phyloP scores from a whole-genome alignment of 2,888 invertebrate genomes.

The Chorisops tibialis region DNA sequence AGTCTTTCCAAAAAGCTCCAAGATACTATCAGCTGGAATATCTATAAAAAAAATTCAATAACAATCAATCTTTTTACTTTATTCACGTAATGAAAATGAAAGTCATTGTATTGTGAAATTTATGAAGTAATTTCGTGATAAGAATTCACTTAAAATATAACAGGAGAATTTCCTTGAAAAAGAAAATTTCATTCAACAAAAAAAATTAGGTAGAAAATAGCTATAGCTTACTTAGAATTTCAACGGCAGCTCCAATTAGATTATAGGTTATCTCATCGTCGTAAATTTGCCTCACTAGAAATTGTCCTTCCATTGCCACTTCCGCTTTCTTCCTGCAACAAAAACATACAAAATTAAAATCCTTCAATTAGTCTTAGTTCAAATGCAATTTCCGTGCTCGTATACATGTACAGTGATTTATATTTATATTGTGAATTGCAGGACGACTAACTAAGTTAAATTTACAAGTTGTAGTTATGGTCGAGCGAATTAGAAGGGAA shows the following conservation, averaged over 20 bases:
- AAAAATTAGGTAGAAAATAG: neutral
- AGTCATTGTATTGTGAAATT: no score
- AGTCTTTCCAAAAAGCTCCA: slow-evolving; percentile 89
- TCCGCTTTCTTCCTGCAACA: slow-evolving; percentile 86
- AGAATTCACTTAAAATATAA: no score
- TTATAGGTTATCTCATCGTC: slow-evolving; percentile 95
- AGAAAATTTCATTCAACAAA: neutral
- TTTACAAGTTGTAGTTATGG: no score
- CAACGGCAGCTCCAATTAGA: slow-evolving; percentile 86
- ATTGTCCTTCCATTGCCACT: slow-evolving; percentile 92
- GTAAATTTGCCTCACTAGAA: slow-evolving; percentile 90
- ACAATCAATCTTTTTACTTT: no score
- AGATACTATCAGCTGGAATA: slow-evolving; percentile 82
- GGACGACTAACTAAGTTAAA: no score
- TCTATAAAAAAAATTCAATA: slow-evolving; percentile 56
- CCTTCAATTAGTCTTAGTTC: slow-evolving; percentile 11
- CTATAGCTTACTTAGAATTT: slow-evolving; percentile 74
- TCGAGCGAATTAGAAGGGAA: no score
- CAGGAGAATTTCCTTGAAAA: no score
- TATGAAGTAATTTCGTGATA: no score
- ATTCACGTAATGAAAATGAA: no score
- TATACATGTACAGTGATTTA: no score
- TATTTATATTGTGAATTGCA: no score
- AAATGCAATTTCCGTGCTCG: no score
- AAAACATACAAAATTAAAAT: neutral